These are phyloP conservation scores for Heliothis peltigera DNA, from an alignment of 2,888 invertebrate species.

Conservation along the genomic window DNA sequence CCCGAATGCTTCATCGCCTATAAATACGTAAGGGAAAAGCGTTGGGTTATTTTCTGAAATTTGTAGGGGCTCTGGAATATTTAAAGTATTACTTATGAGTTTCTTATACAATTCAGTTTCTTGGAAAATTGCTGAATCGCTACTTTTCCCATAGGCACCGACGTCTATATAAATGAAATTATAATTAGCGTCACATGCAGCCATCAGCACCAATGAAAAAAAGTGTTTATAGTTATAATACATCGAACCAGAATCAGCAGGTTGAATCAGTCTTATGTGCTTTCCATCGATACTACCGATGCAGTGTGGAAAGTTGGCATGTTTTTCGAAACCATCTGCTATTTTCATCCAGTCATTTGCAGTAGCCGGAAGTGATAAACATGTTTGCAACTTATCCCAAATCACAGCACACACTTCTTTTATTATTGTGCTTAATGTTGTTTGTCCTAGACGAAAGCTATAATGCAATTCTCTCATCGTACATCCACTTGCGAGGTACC, in stretches of 20 bases:
- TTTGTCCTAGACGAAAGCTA: conserved; percentile 45
- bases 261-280: conserved; percentile 34
- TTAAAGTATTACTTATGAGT: conserved; percentile 29
- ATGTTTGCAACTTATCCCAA: conserved; percentile 40
- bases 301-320: conserved; percentile 62
- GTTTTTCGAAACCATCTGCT: conserved; percentile 55
- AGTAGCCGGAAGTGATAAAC: conserved; percentile 42
- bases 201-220: conserved; percentile 54
- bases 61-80: conserved; percentile 36
- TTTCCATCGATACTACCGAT: conserved; percentile 56
- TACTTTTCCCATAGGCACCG: conserved; percentile 53
- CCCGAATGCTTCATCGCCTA: conserved; percentile 29
- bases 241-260: conserved; percentile 50
- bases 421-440: conserved; percentile 50
- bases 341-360: conserved; percentile 49
- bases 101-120: conserved; percentile 34
- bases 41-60: conserved; percentile 40
- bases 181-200: conserved; percentile 36
- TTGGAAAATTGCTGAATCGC: conserved; percentile 39
- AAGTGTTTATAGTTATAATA: conserved; percentile 59
- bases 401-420: conserved; percentile 50
- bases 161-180: conserved; percentile 12
- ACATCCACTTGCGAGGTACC: conserved; percentile 29
- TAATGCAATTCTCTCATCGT: conserved; percentile 34
- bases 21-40: conserved; percentile 36